Conservation (phyloP, 2,888 invertebrate genomes). For the Sarcophaga subvicina region DNA sequence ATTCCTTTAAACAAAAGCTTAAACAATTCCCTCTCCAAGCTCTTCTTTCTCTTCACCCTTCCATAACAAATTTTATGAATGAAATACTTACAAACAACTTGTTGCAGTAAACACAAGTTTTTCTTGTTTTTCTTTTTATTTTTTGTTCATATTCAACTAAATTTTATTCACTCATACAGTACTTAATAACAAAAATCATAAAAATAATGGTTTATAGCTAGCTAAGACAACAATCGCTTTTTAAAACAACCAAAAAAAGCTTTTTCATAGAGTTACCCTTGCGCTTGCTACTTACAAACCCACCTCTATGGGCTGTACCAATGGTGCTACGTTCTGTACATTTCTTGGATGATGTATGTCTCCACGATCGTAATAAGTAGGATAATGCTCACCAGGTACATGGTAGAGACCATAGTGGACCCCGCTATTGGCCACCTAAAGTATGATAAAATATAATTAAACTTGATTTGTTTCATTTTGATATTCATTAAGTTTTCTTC, state of each 20-base stretch:
- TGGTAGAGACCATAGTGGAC: conserved; percentile 90
- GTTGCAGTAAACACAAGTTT: conserved; percentile 35
- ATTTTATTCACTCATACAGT: not conserved
- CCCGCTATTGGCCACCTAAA: conserved; percentile 87
- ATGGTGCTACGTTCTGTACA: conserved; percentile 73
- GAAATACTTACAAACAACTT: conserved; percentile 55
- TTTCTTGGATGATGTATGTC: conserved; percentile 78
- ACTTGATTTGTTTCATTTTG: conserved; percentile 80
- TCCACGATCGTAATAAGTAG: conserved; percentile 78
- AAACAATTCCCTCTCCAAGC: too few relatives aligned
- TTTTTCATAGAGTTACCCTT: conserved; percentile 37
- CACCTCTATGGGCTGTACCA: conserved; percentile 69
- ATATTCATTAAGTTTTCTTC: not conserved
- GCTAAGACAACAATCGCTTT: conserved; percentile 31
- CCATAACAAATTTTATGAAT: conserved; percentile 62
- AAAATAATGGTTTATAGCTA: conserved; percentile 44
- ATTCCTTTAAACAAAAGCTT: conserved; percentile 48
- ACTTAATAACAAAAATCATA: not conserved
- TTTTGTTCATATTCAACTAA: not conserved
- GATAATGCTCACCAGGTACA: conserved; percentile 81
- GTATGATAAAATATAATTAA: conserved; percentile 81
- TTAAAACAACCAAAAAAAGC: conserved; percentile 32
- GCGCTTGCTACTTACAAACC: not conserved
- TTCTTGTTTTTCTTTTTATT: not conserved
- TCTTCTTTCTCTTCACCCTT: too few relatives aligned